phyloP scores from a whole-genome alignment of 2,113 vertebrate genomes.

The Microcebus jonahi region DNA sequence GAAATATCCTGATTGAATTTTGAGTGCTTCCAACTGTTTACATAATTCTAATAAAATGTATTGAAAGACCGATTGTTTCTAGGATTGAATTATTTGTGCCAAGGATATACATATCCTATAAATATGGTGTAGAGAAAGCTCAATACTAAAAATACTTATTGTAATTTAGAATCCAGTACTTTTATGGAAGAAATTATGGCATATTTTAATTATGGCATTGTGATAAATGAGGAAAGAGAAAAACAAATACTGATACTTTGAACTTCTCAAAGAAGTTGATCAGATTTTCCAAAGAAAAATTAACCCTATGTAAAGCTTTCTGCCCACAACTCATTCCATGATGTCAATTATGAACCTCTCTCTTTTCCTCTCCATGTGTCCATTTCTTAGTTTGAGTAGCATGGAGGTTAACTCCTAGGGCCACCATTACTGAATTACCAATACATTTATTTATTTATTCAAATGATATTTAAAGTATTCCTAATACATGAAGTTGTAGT shows the following conservation, averaged over 20 bases:
- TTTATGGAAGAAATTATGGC: neutral
- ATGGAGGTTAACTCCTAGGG: neutral
- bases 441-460: neutral
- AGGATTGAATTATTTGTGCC: constrained; percentile 12
- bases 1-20: constrained; percentile 38
- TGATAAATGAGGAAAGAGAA: neutral
- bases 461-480: neutral
- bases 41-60: constrained; percentile 42
- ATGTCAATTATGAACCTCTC: neutral
- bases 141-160: neutral
- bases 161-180: neutral
- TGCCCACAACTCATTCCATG: neutral
- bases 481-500: neutral
- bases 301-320: neutral
- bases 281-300: neutral
- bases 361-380: neutral
- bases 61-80: constrained; percentile 36
- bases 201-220: neutral
- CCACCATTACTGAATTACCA: neutral
- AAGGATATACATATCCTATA: neutral
- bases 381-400: neutral
- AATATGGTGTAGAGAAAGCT: neutral
- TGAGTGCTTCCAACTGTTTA: constrained; percentile 44
- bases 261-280: neutral
- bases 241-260: neutral